Evolutionary conservation across 2,113 vertebrate genomes (phyloP).

Genomic region (Meleagris gallopavo): DNA sequence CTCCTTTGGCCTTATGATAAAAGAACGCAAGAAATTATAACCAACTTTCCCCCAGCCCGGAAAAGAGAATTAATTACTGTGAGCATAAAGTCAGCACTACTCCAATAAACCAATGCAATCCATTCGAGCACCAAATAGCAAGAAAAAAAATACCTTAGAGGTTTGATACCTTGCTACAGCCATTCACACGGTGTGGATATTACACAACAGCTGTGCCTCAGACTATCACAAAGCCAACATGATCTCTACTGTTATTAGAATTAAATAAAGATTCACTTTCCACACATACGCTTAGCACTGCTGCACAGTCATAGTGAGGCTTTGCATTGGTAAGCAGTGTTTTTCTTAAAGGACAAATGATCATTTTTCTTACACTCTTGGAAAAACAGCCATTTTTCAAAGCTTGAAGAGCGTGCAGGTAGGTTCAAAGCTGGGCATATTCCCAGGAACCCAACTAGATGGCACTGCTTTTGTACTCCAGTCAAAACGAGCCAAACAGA

Average conservation of each 20-base stretch:
- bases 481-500: not conserved
- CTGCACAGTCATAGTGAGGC: too few relatives aligned
- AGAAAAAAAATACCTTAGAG: conserved; percentile 30
- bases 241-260: not conserved
- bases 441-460: not conserved
- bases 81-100: conserved; percentile 63
- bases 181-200: conserved; percentile 3
- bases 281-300: not conserved
- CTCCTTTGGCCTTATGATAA: conserved; percentile 70
- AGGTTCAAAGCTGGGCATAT: not conserved
- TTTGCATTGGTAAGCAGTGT: not conserved
- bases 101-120: conserved; percentile 58
- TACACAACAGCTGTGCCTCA: not conserved
- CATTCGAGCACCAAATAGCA: conserved; percentile 26
- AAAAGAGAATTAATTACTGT: conserved; percentile 72
- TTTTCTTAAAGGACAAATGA: not conserved
- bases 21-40: conserved; percentile 71
- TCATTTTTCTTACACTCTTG: not conserved
- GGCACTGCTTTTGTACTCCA: not conserved
- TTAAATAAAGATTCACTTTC: conserved; percentile 2
- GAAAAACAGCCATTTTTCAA: not conserved
- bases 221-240: conserved; percentile 9
- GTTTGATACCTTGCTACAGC: not conserved
- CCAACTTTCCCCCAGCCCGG: conserved; percentile 58
- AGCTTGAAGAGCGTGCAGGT: too few relatives aligned